Percentiles rank a stretch among this genome's conserved stretches.
These are phyloP conservation scores for Heterotilapia buettikoferi DNA, from an alignment of 2,113 vertebrate genomes.

Conservation along the genomic window DNA sequence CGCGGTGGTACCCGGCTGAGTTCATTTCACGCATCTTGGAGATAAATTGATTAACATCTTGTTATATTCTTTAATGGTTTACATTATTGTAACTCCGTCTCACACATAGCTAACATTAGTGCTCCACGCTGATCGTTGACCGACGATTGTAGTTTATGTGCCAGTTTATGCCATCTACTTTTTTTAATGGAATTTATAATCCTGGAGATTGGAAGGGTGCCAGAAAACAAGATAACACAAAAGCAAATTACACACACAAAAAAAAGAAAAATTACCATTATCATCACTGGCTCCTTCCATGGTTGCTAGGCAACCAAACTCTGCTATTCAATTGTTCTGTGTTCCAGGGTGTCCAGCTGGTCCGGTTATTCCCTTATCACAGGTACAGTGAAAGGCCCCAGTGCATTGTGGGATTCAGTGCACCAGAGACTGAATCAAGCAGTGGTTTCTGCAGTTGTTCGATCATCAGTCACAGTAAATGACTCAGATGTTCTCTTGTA, in stretches of 20 bases:
- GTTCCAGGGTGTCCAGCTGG: slow-evolving; percentile 46
- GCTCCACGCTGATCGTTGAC: neutral
- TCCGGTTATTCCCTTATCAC: slow-evolving; percentile 71
- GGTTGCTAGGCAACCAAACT: slow-evolving; percentile 83
- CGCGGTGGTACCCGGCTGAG: neutral
- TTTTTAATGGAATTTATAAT: neutral
- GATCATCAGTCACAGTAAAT: slow-evolving; percentile 43
- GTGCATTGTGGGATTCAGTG: slow-evolving; percentile 67
- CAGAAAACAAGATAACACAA: slow-evolving; percentile 47
- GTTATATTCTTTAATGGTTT: neutral
- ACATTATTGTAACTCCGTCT: neutral
- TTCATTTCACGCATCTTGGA: neutral
- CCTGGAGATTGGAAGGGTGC: neutral
- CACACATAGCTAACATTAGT: neutral
- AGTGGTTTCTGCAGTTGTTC: slow-evolving; percentile 61
- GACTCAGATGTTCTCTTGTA: slow-evolving; percentile 55
- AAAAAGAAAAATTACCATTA: slow-evolving; percentile 69
- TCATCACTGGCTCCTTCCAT: slow-evolving; percentile 67
- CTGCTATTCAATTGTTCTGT: slow-evolving; percentile 55
- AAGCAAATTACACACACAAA: slow-evolving; percentile 68
- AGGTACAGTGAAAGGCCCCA: slow-evolving; percentile 70
- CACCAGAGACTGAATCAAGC: slow-evolving; percentile 57
- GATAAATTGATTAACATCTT: neutral
- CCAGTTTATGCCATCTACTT: neutral
- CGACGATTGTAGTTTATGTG: neutral